phyloP scores from a whole-genome alignment of 2,888 invertebrate species.

The Ophion slaviceki region DNA sequence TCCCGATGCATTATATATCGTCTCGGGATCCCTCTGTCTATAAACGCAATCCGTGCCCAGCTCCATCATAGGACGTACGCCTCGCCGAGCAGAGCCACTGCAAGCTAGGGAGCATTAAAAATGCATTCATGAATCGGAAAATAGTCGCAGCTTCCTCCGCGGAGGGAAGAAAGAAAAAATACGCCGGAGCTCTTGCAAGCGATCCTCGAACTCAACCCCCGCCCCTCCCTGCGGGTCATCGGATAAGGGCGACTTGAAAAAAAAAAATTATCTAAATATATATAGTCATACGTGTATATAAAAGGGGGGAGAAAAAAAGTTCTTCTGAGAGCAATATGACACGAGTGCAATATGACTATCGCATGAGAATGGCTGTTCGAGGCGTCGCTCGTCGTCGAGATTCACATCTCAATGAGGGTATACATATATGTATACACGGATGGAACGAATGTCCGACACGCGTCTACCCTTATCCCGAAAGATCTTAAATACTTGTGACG shows the following conservation, averaged over 20 bases:
- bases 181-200: constrained; percentile 1
- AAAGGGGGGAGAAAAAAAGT: constrained; percentile 28
- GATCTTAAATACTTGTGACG: constrained; percentile 81
- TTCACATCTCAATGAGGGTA: constrained; percentile 56
- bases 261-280: neutral
- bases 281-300: neutral
- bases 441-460: constrained; percentile 71
- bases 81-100: constrained; percentile 44
- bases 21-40: constrained; percentile 21
- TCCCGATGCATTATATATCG: constrained; percentile 40
- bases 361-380: constrained; percentile 13
- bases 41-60: neutral
- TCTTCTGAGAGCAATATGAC: constrained; percentile 52
- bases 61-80: constrained; percentile 66
- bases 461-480: constrained; percentile 77
- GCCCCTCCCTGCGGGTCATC: constrained; percentile 20
- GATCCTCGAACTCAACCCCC: neutral
- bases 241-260: constrained; percentile 58
- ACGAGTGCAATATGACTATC: constrained; percentile 19
- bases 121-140: constrained; percentile 61
- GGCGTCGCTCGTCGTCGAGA: constrained; percentile 36
- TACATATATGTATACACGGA: neutral
- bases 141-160: constrained; percentile 46
- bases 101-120: constrained; percentile 52
- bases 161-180: constrained; percentile 16